A percentile compares a stretch with the other conserved stretches of the same genome.
Evolutionary conservation across 2,888 invertebrate genomes (phyloP).

Genomic region (Cosmopolites sordidus): DNA sequence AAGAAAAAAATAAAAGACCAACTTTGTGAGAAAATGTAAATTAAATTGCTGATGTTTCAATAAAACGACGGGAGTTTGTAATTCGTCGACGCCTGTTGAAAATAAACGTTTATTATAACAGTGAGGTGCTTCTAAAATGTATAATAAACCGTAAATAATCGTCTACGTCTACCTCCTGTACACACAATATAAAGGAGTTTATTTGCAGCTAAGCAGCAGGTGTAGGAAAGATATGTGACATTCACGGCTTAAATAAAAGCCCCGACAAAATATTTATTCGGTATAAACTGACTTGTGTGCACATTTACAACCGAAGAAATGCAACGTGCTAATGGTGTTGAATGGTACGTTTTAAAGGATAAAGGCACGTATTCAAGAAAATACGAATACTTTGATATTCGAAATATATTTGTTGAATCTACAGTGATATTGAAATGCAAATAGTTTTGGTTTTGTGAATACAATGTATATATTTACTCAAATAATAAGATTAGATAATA

Average conservation of each 20-base stretch:
- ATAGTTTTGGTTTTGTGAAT: too few species aligned
- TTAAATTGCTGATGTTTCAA: background rate
- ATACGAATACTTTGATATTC: too few species aligned
- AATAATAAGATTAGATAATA: too few species aligned
- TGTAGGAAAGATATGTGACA: conserved; percentile 5
- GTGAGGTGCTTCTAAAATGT: background rate
- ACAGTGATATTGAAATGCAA: too few species aligned
- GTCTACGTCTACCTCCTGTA: background rate
- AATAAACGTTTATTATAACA: conserved; percentile 1
- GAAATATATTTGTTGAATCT: too few species aligned
- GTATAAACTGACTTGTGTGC: conserved; percentile 1
- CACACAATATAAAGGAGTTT: conserved; percentile 5
- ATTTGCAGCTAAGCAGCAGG: conserved; percentile 5
- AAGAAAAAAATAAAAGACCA: too few species aligned
- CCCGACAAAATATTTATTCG: conserved; percentile 6
- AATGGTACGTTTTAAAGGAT: background rate
- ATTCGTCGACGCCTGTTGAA: background rate
- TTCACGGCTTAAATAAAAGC: conserved; percentile 8
- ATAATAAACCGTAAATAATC: background rate
- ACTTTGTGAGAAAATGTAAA: background rate
- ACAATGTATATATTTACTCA: too few species aligned
- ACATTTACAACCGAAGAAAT: background rate
- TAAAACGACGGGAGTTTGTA: background rate
- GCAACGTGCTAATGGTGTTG: background rate
- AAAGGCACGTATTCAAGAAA: background rate